Evolutionary conservation across 2,888 invertebrate species (phyloP), one percentile per base, ranked within the genome.

Genomic region (Sphaerophoria rueppellii): DNA sequence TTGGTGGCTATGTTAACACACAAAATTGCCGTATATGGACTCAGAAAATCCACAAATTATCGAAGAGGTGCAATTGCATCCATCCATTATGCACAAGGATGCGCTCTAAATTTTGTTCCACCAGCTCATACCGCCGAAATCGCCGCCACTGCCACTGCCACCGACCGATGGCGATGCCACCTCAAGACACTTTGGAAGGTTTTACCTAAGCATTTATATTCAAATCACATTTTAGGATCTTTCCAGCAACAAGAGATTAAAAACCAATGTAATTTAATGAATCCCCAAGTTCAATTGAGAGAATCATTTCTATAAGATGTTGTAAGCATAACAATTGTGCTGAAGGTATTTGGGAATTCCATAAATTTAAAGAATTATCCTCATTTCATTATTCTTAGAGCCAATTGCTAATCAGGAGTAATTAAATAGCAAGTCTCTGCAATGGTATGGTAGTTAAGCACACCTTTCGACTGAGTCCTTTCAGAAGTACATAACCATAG

Each of bases 401-500:
- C 58, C 14, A 35, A 40, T 14, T 54, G 11, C 32, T 11, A 16
- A 65, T 65, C 7, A n/a, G 4, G 12, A 50, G 4, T n/a, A 24
- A 77, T 67, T 65, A 69, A 43, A 34, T 9, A 54, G 50, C 16
- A 3, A 57, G 70, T 67, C 60, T 67, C 61, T 80, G 80, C 75
- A 71, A 72, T 74, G 75, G 67, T 48, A 35, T 60, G 74, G 71
- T 74, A 71, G 80, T 75, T 75, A 75, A 80, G 80, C 83, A 71
- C 60, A 57, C 50, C n/a, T 83, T 79, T 74, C 75, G 63, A 58
- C 67, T 65, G n/a, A 24, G 55, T 37, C 32, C 6, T 35, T 48
- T 2, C 7, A 16, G 5, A 2, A 48, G n/a, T 16, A 46, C 43
- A 61, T 4, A 12, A 60, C 24, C 40, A 5, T 57, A 4, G 43